phyloP scores from a whole-genome alignment of 1,140 invertebrate genomes.

The Zelostemma sp. region DNA sequence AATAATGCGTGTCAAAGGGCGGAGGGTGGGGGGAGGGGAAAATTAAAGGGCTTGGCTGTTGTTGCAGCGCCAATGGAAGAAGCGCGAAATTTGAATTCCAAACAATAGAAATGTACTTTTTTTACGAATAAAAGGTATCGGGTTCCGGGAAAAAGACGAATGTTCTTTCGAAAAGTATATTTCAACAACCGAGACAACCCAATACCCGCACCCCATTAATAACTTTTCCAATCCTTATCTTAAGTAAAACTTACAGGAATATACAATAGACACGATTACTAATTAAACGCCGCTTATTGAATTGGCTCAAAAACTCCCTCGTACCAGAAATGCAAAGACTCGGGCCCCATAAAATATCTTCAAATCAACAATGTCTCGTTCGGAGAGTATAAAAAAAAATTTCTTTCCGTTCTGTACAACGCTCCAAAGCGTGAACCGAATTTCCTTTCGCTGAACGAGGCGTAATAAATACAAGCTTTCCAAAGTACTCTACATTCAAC shows the following conservation, averaged over 20 bases:
- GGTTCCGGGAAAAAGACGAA: too few species aligned
- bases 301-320: neutral
- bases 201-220: neutral
- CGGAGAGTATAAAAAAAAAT: too few species aligned
- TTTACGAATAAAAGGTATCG: too few species aligned
- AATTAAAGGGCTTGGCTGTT: slow-evolving; percentile 17
- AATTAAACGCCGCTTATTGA: neutral
- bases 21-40: slow-evolving; percentile 9
- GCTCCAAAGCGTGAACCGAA: too few species aligned
- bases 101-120: too few species aligned
- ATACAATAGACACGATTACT: neutral
- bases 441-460: too few species aligned
- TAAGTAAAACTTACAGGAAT: neutral
- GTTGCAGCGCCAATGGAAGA: too few species aligned
- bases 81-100: too few species aligned
- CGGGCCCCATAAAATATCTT: neutral
- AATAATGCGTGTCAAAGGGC: neutral
- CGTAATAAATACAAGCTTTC: too few species aligned
- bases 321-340: neutral
- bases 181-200: slow-evolving; percentile 3
- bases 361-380: neutral
- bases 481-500: slow-evolving; percentile 22
- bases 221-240: too few species aligned
- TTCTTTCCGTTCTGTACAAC: too few species aligned
- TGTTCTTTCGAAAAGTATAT: slow-evolving; percentile 5